Percentiles rank a stretch among this genome's conserved stretches.
Conservation (phyloP, 2,113 vertebrate genomes). For the Muntiacus muntjak region DNA sequence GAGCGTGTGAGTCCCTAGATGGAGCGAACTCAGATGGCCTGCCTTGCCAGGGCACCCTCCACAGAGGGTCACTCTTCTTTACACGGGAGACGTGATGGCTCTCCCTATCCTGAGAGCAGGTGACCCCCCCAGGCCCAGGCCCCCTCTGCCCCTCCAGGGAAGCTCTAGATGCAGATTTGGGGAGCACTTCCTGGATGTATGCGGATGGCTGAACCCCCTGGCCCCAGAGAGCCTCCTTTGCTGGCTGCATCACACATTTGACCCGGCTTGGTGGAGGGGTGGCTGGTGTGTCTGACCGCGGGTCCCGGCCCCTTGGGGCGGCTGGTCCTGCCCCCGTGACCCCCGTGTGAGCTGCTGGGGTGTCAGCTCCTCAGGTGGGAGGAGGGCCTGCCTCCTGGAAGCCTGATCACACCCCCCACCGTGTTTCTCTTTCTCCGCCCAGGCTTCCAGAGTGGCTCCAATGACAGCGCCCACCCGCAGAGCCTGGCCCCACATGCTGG, state of each 20-base stretch:
- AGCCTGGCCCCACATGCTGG: background rate
- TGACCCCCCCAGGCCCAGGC: background rate
- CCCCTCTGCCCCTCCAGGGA: background rate
- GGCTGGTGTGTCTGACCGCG: background rate
- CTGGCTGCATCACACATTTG: rapidly evolving
- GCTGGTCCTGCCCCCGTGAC: background rate
- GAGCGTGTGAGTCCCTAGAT: rapidly evolving
- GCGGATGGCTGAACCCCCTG: background rate
- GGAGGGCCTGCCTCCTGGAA: background rate
- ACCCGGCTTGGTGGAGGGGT: rapidly evolving
- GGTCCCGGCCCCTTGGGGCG: background rate
- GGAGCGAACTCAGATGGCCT: background rate
- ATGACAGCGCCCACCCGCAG: background rate
- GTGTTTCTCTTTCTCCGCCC: rapidly evolving
- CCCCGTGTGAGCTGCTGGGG: rapidly evolving
- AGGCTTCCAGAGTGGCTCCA: rapidly evolving
- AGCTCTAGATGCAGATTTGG: rapidly evolving
- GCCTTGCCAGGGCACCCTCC: background rate
- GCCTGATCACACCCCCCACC: background rate
- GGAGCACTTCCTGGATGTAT: rapidly evolving
- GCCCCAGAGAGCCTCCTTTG: background rate
- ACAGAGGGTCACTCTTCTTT: background rate
- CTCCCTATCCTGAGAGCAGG: rapidly evolving
- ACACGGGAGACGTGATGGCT: background rate
- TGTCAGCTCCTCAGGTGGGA: background rate